Base-by-base conservation (phyloP, 2,113 vertebrate genomes). In the Sminthopsis crassicaudata region DNA sequence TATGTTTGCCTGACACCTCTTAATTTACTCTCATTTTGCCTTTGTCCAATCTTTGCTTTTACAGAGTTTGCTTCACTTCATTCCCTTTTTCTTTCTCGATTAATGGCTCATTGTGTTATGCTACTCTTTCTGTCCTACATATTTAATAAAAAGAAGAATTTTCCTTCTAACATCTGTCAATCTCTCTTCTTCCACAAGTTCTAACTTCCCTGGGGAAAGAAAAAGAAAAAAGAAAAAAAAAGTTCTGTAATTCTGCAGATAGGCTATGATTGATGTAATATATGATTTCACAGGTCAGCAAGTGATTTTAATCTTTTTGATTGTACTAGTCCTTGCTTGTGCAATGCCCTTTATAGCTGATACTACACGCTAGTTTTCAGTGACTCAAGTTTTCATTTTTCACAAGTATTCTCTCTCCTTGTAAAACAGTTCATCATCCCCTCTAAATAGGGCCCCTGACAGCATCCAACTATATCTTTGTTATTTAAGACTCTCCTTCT, bases 381-480 rank as follows among this genome's bases (percentile, higher is more conserved):
- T 92, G 84, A 94, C 95, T 95, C 90, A 91, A 94, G 89, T 96
- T 94, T 97, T 96, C 93, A 95, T 96, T 96, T 95, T 94, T 96
- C 97, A 94, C 5, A 46, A 9, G 94, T 97, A 96, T 95, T 84
- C 50, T 95, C 53, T n/a, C 25, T 3, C 2, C 10, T 46, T 53
- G 0, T 2, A 11, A 94, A 94, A 96, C 57, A 97, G 50, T 36
- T 95, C 88, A 89, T 94, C 91, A 89, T 90, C 51, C 67, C 90
- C 92, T 96, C 76, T 92, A 53, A 93, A 93, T 5, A 94, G 60
- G 11, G 53, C 52, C 30, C 24, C 12, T 91, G 91, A 93, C 67
- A 97, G 91, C 91, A 96, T 53, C 90, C 91, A 89, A 48, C 76
- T 88, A 0, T 46, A 46, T 92, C 53, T 25, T 89, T 5, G 50